A percentile compares a stretch with the other conserved stretches of the same genome.
phyloP scores from a whole-genome alignment of 2,797 vertebrate genomes.

The Chanos chanos region DNA sequence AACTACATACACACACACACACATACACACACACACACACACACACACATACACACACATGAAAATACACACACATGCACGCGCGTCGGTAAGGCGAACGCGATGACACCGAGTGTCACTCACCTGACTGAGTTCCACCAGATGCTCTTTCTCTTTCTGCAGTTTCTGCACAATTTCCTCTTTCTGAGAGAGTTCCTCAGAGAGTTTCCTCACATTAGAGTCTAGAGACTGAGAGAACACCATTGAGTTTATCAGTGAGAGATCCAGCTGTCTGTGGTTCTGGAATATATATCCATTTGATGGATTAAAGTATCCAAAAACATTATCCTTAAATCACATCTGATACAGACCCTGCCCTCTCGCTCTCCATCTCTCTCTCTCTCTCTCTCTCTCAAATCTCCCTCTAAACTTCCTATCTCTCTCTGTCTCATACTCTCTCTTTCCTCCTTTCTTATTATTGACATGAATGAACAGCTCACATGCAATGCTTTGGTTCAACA shows the following conservation, averaged over 20 bases:
- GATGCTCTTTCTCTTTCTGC: constrained; percentile 70
- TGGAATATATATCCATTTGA: no score
- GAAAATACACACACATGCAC: no score
- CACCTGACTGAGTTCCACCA: constrained; percentile 73
- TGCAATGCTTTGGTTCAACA: background rate
- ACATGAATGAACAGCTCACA: no score
- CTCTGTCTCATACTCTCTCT: no score
- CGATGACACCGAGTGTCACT: constrained; percentile 15
- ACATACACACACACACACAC: background rate
- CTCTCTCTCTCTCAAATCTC: background rate
- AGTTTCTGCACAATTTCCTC: constrained; percentile 61
- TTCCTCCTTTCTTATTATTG: no score
- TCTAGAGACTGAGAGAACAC: constrained; percentile 52
- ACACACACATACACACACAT: no score
- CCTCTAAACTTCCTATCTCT: no score
- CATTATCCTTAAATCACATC: no score
- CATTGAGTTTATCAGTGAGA: background rate
- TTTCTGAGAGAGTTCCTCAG: constrained; percentile 60
- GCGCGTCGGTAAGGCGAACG: no score
- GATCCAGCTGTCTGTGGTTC: no score
- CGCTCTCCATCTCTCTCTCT: background rate
- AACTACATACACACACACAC: background rate
- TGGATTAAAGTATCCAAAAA: no score
- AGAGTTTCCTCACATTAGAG: constrained; percentile 56
- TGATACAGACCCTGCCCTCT: background rate